These are phyloP conservation scores for Dynastes maya DNA, from an alignment of 2,888 invertebrate species.

Conservation along the genomic window DNA sequence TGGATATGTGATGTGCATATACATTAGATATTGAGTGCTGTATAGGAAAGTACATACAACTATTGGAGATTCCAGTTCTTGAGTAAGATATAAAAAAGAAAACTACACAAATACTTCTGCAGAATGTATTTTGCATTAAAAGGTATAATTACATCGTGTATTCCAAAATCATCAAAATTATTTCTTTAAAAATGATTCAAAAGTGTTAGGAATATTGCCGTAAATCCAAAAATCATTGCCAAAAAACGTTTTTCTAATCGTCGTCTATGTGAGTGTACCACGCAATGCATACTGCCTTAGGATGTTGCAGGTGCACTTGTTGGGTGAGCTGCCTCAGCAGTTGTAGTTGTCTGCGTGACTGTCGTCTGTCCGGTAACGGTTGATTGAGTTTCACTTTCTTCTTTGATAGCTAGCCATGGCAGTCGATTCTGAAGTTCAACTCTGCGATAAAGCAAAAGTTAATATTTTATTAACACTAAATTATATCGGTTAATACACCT, in stretches of 20 bases:
- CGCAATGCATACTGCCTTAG: background rate
- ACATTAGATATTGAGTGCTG: no score
- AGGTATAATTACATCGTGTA: slow-evolving; percentile 10
- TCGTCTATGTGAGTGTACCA: slow-evolving; percentile 14
- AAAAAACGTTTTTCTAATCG: slow-evolving; percentile 6
- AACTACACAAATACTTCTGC: slow-evolving; percentile 7
- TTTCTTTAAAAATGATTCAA: slow-evolving; percentile 16
- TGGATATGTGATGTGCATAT: no score
- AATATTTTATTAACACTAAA: background rate
- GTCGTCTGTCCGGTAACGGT: slow-evolving; percentile 73
- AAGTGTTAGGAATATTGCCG: background rate
- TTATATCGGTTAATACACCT: slow-evolving; percentile 71
- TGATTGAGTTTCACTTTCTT: slow-evolving; percentile 75
- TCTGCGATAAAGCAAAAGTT: slow-evolving; percentile 67
- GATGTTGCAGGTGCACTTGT: slow-evolving; percentile 18
- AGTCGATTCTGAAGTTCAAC: slow-evolving; percentile 86
- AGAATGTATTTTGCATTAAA: slow-evolving; percentile 30
- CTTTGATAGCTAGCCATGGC: slow-evolving; percentile 84
- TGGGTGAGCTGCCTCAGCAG: slow-evolving; percentile 9
- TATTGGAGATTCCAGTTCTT: no score
- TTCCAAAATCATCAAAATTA: slow-evolving; percentile 1
- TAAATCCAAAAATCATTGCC: slow-evolving; percentile 31
- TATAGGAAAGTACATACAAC: no score
- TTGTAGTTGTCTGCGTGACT: slow-evolving; percentile 2
- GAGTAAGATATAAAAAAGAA: background rate